Conservation (phyloP, 2,113 vertebrate species). For the Synodontis membranacea region DNA sequence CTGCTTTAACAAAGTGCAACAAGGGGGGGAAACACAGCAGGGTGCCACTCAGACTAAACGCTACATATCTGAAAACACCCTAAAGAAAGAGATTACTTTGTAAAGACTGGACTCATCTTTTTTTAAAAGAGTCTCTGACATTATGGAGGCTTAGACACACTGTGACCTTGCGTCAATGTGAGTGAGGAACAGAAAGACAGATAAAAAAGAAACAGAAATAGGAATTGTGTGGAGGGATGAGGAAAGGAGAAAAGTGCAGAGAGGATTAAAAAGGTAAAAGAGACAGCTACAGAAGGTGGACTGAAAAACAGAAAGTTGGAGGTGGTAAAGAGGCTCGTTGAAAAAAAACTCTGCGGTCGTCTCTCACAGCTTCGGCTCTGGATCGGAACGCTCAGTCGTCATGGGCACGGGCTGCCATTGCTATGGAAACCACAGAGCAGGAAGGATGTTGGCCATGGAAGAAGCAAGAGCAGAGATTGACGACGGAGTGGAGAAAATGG, state of each 20-base stretch:
- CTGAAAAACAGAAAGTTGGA: slow-evolving; percentile 3
- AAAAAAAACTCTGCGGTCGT: slow-evolving; percentile 27
- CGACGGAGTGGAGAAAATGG: slow-evolving; percentile 15
- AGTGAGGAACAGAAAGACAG: slow-evolving; percentile 1
- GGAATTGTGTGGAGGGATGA: not conserved
- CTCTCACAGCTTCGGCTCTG: slow-evolving; percentile 14
- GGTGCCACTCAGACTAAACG: not conserved
- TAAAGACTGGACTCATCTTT: not conserved
- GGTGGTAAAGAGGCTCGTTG: slow-evolving; percentile 14
- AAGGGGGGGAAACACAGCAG: not conserved
- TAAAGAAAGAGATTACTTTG: not conserved
- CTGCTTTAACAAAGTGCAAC: not conserved
- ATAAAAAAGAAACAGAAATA: not conserved
- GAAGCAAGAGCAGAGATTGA: slow-evolving; percentile 30
- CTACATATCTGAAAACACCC: not conserved
- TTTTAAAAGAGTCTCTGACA: not conserved
- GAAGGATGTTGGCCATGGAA: slow-evolving; percentile 19
- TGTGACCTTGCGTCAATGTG: slow-evolving; percentile 32
- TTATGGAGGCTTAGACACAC: not conserved
- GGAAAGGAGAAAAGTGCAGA: not conserved
- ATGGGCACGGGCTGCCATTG: slow-evolving; percentile 51
- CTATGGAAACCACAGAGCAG: slow-evolving; percentile 42
- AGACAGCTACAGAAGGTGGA: not conserved
- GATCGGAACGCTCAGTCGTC: slow-evolving; percentile 31
- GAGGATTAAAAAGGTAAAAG: not conserved